Base-by-base conservation (phyloP, 2,113 vertebrate genomes). In the Rhynchopsitta pachyrhyncha region DNA sequence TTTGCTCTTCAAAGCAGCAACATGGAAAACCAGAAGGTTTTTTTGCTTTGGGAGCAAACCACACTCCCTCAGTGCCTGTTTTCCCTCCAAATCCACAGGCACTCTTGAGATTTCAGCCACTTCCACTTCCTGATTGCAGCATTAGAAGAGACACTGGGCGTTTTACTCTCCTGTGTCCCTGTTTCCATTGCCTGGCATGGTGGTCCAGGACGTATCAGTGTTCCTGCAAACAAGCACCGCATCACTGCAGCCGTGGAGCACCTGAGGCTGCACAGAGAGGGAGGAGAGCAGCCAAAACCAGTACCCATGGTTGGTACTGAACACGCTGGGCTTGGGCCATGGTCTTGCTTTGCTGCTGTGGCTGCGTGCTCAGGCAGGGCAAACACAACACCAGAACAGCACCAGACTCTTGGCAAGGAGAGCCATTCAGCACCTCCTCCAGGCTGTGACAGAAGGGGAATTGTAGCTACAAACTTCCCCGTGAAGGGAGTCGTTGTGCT, bases 51-150 rank as follows among this genome's bases (percentile, higher is more conserved):
- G 8, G 8, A 15, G 39, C 6, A 6, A 29, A 35, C 10, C 16
- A 1, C 4, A 0, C 28, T 71, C 41, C 17, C 59, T 17, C 39
- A 2, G 27, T 71, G 39, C 37, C 23, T n/a, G 2, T 44, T 53
- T 53, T 33, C 10, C 31, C n/a, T 68, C 8, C 27, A 7, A 9
- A 28, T 12, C 18, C 0, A 0, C 19, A 24, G 27, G 23, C 13
- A 5, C 27, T 71, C 49, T 7, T 24, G 28, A 62, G 44, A 31
- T 42, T 28, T 49, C 57, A n/a, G 7, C 24, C 47, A 10, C 0
- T 68, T 68, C 31, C 4, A 31, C 37, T 57, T 11, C 10, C 57
- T 17, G 11, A 16, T 44, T 78, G 42, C 37, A 70, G 0, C 22
- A 28, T 4, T 17, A 35, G 41, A 76, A 37, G 41, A 49, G 53